These are phyloP conservation scores for Phaonia tiefii DNA, from an alignment of 2,888 invertebrate species.

Conservation along the genomic window DNA sequence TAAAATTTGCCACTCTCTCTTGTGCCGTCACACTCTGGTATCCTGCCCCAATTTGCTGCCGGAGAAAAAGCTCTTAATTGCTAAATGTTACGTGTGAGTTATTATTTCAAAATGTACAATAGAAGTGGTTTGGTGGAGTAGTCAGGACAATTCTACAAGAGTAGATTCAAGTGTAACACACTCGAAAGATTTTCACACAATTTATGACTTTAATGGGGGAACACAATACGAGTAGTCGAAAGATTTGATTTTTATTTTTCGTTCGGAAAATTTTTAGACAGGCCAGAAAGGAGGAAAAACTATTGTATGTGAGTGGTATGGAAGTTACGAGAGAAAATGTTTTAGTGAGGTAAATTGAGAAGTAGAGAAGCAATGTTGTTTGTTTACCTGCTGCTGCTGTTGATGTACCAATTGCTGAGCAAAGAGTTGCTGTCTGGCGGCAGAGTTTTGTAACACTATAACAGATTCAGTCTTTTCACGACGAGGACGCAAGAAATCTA, in stretches of 20 bases:
- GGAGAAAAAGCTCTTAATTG: constrained; percentile 4
- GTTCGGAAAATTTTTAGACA: background rate
- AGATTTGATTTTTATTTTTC: background rate
- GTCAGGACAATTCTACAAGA: constrained; percentile 26
- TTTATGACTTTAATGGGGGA: constrained; percentile 44
- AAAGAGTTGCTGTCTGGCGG: constrained; percentile 80
- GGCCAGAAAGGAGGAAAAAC: constrained; percentile 15
- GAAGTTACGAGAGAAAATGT: constrained; percentile 48
- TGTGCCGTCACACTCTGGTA: background rate
- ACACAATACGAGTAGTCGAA: background rate
- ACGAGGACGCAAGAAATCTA: constrained; percentile 84
- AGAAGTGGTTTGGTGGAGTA: constrained; percentile 29
- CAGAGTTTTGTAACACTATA: constrained; percentile 87
- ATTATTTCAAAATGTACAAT: constrained; percentile 17
- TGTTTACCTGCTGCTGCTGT: constrained; percentile 75
- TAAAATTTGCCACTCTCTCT: background rate
- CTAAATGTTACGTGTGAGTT: constrained; percentile 21
- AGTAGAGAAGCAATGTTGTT: constrained; percentile 66
- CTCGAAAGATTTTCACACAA: constrained; percentile 5
- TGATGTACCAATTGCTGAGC: constrained; percentile 73
- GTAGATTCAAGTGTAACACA: constrained; percentile 22
- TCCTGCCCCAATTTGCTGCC: background rate
- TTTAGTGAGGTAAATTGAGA: constrained; percentile 68
- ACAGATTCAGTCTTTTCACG: constrained; percentile 95
- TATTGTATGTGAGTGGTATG: constrained; percentile 9